Evolutionary conservation across 2,797 vertebrate genomes (phyloP), one percentile per base, ranked within the genome.

Genomic region (Scyliorhinus canicula): DNA sequence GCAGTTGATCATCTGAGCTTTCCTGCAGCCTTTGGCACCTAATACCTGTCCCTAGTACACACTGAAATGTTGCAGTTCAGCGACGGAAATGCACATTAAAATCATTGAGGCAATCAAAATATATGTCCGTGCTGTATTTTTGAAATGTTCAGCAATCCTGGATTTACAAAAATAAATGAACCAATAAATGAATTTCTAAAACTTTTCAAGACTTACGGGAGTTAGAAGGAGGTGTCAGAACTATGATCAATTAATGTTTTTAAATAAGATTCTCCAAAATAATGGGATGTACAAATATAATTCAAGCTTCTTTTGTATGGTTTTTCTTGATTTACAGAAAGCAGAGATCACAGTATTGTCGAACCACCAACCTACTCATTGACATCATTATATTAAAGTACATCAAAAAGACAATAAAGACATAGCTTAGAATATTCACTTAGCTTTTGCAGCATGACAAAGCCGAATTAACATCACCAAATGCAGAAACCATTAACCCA

Each of bases 81-180:
- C 69, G 91, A 65, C 50, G 26, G n/a, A 67, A 67, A 3, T 44
- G 86, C 86, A 57, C 67, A 93, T 93, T 93, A 93, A 93, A 93
- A 67, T 93, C 44, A 65, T 50, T 47, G 91, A 24, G 40, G 1
- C 67, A 50, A 21, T 65, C 4, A 26, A 47, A 31, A 31, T 8
- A 93, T 69, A 65, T 65, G 26, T n/a, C 24, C 69, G 4, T 60
- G 21, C 3, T 44, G n/a, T 47, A 93, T 47, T 88, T 93, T 24
- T 47, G 40, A 21, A 44, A 47, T 93, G 44, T 67, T 67, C 63
- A 93, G 91, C n/a, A 40, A 69, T 69, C 69, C 40, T 47, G 91
- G 26, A 24, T 1, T 93, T 47, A 69, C 31, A 93, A 69, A 93
- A 93, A 93, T 93, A 93, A 65, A 69, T 47, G 91, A 93, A 65